Percentiles rank a stretch among this genome's conserved stretches.
These are phyloP conservation scores for Hippocampus comes DNA, from an alignment of 2,113 vertebrate species.

Conservation along the genomic window DNA sequence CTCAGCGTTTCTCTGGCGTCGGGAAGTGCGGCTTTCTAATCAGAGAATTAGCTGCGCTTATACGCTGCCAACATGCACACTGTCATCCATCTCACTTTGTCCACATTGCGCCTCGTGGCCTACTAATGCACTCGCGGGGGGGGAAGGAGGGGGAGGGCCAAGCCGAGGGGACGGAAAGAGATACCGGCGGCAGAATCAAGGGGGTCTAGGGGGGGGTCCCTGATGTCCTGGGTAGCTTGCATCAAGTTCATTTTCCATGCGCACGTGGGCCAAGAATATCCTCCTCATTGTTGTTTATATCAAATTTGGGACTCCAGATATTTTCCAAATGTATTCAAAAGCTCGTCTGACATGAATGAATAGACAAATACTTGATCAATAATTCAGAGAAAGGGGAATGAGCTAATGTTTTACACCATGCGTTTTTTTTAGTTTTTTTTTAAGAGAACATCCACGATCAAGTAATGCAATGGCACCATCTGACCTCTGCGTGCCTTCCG, in stretches of 20 bases:
- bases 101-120: slow-evolving; percentile 52
- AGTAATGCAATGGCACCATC: too few species aligned
- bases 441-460: too few species aligned
- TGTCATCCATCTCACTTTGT: slow-evolving; percentile 66
- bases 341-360: too few species aligned
- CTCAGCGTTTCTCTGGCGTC: slow-evolving; percentile 47
- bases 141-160: slow-evolving; percentile 11
- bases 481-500: too few species aligned
- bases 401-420: too few species aligned
- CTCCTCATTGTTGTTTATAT: too few species aligned
- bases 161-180: background rate
- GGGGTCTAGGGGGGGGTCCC: background rate
- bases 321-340: too few species aligned
- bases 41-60: slow-evolving; percentile 61
- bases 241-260: background rate
- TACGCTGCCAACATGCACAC: slow-evolving; percentile 56
- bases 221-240: background rate
- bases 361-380: too few species aligned
- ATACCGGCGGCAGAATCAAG: background rate
- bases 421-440: too few species aligned
- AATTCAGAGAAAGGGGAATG: too few species aligned
- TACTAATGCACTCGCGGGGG: slow-evolving; percentile 33
- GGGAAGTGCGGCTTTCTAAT: slow-evolving; percentile 64
- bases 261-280: too few species aligned
- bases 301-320: too few species aligned